Base-by-base conservation (phyloP, 2,113 vertebrate species). In the Syngnathus floridae region DNA sequence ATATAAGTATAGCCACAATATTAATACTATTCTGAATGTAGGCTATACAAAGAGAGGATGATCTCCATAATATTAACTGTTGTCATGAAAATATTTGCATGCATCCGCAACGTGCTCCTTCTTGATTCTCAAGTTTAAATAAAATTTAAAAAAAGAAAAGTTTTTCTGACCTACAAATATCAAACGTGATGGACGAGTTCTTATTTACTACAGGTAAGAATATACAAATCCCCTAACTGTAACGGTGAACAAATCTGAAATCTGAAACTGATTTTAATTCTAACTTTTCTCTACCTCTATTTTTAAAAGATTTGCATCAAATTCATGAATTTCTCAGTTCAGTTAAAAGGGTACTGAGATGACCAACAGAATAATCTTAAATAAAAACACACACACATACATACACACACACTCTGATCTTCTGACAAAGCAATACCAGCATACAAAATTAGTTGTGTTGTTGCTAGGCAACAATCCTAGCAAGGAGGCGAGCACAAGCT, bases 401-500 rank as follows among this genome's bases (percentile, higher is more conserved):
- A 31, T 3, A 21, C 3, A 31, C 26, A 31, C 26, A 31, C 57
- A 73, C 16, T 61, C 45, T 64, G 64, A 66, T 76, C 35, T 63
- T 76, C 56, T 66, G 68, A 75, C 46, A 64, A 63, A 72, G 65
- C 60, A 58, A 71, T 73, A 75, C 66, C 62, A 71, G 75, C 61
- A 63, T 69, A 71, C 62, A 72, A 14, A 71, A 74, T 77, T 63
- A 74, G 76, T 75, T 77, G 63, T 62, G 52, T 60, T 10, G 76
- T 85, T 86, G 76, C 84, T 71, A 64, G 59, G 83, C 76, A 84
- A 84, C 84, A 67, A 46, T 64, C 57, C 19, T 57, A 68, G 58
- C 64, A 55, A 67, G 43, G 70, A 56, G 62, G 45, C 48, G 3
- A 74, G 68, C 14, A 56, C 54, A 17, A n/a, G 40, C 43, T 79